These are phyloP conservation scores for Rhizomys pruinosus DNA, from an alignment of 2,113 vertebrate genomes.

Conservation along the genomic window DNA sequence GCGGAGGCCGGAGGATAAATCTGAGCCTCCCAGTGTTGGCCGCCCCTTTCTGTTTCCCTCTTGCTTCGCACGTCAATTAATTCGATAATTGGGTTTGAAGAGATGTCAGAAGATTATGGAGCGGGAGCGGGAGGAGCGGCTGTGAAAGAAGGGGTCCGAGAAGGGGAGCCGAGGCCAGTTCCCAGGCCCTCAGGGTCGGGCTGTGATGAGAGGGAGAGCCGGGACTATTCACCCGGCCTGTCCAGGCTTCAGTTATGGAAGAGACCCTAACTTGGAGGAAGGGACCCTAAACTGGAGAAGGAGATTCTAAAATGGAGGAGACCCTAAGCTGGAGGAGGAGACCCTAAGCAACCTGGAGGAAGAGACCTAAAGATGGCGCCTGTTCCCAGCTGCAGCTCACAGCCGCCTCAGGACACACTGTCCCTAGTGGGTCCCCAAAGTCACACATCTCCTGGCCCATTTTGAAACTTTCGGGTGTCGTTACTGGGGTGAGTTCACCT, in stretches of 20 bases:
- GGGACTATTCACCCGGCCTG: not conserved
- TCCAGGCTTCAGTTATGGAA: not conserved
- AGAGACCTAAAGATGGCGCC: not conserved
- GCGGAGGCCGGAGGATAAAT: constrained; percentile 79
- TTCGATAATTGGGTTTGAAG: constrained; percentile 85
- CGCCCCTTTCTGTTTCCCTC: constrained; percentile 74
- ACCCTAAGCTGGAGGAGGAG: not conserved
- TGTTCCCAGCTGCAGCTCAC: not conserved
- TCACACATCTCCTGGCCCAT: not conserved
- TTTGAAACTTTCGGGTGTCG: not conserved
- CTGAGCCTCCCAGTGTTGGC: constrained; percentile 68
- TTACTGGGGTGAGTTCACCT: no score
- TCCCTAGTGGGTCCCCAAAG: not conserved
- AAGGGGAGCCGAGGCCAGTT: not conserved
- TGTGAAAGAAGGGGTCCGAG: not conserved
- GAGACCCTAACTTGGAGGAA: not conserved
- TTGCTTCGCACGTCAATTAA: constrained; percentile 82
- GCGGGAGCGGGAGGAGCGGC: constrained; percentile 7
- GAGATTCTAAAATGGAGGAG: no score
- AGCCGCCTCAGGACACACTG: not conserved
- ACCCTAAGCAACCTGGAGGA: not conserved
- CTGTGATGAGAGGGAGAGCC: not conserved
- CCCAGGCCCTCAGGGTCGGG: not conserved
- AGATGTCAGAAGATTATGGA: constrained; percentile 76
- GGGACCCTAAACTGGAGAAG: not conserved